Percentiles rank a stretch among this genome's conserved stretches.
These are phyloP conservation scores for Symphodus melops DNA, from an alignment of 2,113 vertebrate genomes.

Conservation along the genomic window DNA sequence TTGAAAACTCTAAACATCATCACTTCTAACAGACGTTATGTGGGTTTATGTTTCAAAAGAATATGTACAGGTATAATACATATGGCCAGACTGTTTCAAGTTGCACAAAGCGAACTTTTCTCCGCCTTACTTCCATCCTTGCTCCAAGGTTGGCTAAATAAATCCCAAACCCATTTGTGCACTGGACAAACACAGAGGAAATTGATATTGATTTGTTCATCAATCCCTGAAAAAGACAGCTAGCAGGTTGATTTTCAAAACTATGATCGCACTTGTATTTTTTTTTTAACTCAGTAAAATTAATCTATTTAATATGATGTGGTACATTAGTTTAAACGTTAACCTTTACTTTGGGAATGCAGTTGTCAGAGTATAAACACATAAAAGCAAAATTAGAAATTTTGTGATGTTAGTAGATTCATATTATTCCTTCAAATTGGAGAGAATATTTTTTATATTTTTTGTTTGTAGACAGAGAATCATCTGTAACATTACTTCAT, in stretches of 20 bases:
- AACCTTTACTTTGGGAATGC: not conserved
- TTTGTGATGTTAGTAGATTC: not conserved
- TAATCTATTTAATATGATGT: not conserved
- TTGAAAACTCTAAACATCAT: too few species aligned
- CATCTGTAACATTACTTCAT: slow-evolving; percentile 31
- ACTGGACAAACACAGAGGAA: slow-evolving; percentile 3
- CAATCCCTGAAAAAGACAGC: slow-evolving; percentile 1
- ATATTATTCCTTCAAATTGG: not conserved
- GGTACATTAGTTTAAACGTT: too few species aligned
- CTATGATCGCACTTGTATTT: not conserved
- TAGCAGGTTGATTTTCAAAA: not conserved
- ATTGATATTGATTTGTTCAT: slow-evolving; percentile 8
- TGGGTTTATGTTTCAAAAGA: too few species aligned
- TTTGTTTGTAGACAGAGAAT: slow-evolving; percentile 24
- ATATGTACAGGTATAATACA: too few species aligned
- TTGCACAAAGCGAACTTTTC: not conserved
- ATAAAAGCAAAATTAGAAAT: not conserved
- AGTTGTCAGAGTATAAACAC: not conserved
- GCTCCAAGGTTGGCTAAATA: slow-evolving; percentile 3
- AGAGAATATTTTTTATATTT: not conserved
- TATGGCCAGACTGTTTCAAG: not conserved
- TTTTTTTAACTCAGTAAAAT: not conserved
- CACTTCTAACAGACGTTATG: too few species aligned
- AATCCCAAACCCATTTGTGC: not conserved
- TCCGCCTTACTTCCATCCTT: not conserved